Evolutionary conservation across 2,113 vertebrate genomes (phyloP), one percentile per base, ranked within the genome.

Genomic region (Heterocephalus glaber): DNA sequence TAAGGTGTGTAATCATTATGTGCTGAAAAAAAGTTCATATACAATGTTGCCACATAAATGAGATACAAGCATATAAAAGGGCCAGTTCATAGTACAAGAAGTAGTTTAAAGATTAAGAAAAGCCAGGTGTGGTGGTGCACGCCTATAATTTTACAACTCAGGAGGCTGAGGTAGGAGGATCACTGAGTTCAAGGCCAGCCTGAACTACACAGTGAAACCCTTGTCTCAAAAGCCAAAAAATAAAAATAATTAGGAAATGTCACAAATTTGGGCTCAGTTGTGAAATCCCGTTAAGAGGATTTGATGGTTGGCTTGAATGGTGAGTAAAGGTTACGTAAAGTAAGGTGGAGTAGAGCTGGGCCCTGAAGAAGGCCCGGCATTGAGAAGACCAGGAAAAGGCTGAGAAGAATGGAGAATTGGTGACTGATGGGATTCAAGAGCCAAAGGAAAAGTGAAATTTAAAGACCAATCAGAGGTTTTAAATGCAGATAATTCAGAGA

Each of bases 401-500:
- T 66, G n/a, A 61, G 61, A 86, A 66, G 19, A 49, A 35, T 38
- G 54, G 17, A 58, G 74, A 85, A 56, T 60, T 66, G 35, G 33
- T 41, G 58, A 61, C 7, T 82, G 35, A n/a, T 41, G 74, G 86
- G 20, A 79, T 52, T 11, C 19, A 66, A 81, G n/a, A 82, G 38
- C 47, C 38, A n/a, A 87, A 90, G 20, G n/a, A 84, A 87, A 77
- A 52, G 5, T 44, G 52, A 76, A 38, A 68, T 16, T 68, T 13
- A n/a, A 94, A 80, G 38, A 63, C 80, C 44, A 85, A 66, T 84
- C 56, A 65, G 41, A 90, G 52, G 44, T 89, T 92, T 90, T 76
- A 44, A 95, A 61, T 96, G 28, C 63, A 76, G 77, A 17, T 93
- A 72, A 72, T 95, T 72, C 76, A 44, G 60, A 7, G 47, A 91